A percentile compares a stretch with the other conserved stretches of the same genome.
Evolutionary conservation across 2,113 vertebrate genomes (phyloP).

Genomic region (Peromyscus leucopus): DNA sequence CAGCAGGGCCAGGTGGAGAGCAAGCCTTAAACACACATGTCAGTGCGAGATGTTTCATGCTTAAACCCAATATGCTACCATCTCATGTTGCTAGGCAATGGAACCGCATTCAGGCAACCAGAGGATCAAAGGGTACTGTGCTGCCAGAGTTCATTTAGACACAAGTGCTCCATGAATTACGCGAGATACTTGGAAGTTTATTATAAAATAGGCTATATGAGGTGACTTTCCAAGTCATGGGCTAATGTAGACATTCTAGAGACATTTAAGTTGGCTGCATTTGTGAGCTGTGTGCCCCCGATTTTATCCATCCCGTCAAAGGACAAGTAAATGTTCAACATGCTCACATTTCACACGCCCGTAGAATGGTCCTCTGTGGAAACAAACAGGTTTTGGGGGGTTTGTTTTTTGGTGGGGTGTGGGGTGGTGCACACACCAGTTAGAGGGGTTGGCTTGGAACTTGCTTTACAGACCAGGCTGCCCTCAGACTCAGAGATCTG

Average conservation of each 20-base stretch:
- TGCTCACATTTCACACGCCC: neutral
- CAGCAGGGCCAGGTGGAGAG: neutral
- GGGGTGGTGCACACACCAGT: neutral
- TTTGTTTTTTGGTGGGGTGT: neutral
- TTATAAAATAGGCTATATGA: neutral
- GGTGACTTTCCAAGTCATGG: neutral
- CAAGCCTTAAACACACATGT: neutral
- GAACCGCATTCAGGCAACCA: neutral
- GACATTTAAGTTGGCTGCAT: neutral
- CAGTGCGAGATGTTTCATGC: neutral
- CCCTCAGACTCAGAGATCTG: neutral
- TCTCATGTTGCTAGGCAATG: neutral
- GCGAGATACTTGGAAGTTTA: neutral
- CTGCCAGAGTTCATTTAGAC: neutral
- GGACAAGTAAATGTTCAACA: neutral
- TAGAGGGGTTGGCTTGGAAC: neutral
- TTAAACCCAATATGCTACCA: neutral
- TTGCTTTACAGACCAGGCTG: neutral
- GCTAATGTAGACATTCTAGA: neutral
- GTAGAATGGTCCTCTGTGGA: neutral
- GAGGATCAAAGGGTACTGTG: neutral
- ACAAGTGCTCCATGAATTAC: neutral
- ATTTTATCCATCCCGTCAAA: neutral
- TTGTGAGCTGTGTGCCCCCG: neutral
- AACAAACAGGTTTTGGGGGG: neutral